Evolutionary conservation across 2,888 invertebrate species (phyloP), one percentile per base, ranked within the genome.

Genomic region (Harpalus rubripes): DNA sequence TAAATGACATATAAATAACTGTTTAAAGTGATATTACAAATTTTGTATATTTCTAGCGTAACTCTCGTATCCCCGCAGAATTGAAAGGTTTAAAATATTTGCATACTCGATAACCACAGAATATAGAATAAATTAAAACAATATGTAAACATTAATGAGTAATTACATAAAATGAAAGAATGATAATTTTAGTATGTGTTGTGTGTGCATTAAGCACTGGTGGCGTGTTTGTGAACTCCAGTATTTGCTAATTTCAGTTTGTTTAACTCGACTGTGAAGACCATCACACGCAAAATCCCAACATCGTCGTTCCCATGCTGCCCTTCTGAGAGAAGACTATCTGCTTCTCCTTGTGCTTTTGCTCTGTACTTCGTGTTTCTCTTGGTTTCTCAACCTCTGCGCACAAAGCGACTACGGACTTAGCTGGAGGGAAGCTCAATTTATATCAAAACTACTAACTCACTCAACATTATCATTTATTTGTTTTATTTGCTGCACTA

Each of bases 161-260:
- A n/a, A n/a, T n/a, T n/a, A 16, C 16, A 63, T 63, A 26, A 26
- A 61, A 61, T 18, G 63, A 63, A 63, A 63, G 18, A 63, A 63
- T 63, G 22, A 8, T 63, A 18, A 63, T 12, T 12, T 52, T 52
- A 52, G 44, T 52, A 52, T 52, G 44, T 52, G 44, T 63, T 63
- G 10, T 63, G 63, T 63, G 18, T 32, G 32, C 32, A 32, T 10
- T 12, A 63, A 7, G 22, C 32, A 32, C 32, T 26, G 22, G 63
- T 63, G 18, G 22, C 6, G 16, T 63, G 63, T 63, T 63, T 63
- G 63, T 63, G 18, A 63, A 22, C 63, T 63, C 26, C 22, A 63
- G 22, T 63, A 63, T 63, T 63, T 63, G 63, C 63, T 63, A 63
- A 63, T 63, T 63, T 22, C 63, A 63, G 63, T 63, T 63, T 63